Percentiles rank a stretch among this genome's conserved stretches.
Evolutionary conservation across 2,888 invertebrate species (phyloP).

Genomic region (Epistrophella euchroma): DNA sequence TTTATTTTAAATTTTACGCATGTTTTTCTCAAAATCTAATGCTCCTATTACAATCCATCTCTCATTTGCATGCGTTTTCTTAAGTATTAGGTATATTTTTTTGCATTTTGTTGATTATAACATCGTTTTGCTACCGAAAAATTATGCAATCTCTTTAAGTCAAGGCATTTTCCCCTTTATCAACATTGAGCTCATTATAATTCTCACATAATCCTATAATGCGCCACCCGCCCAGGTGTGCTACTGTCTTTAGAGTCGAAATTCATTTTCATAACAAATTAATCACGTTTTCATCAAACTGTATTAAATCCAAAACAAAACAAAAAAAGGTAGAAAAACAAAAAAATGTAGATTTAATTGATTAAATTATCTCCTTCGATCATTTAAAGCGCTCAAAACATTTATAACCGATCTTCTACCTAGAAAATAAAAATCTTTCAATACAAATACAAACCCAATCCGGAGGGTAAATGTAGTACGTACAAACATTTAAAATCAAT

Average conservation of each 20-base stretch:
- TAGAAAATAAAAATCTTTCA: conserved; percentile 10
- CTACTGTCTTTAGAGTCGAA: conserved; percentile 26
- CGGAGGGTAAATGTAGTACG: conserved; percentile 11
- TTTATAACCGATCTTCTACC: conserved; percentile 45
- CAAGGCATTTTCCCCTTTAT: conserved; percentile 25
- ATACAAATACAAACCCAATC: neutral
- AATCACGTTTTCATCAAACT: conserved; percentile 69
- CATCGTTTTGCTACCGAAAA: neutral
- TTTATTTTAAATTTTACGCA: too few species aligned
- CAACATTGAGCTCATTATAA: conserved; percentile 14
- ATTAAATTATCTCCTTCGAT: conserved; percentile 72
- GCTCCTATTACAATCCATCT: too few species aligned
- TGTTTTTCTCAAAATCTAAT: too few species aligned
- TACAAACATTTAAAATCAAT: conserved; percentile 45
- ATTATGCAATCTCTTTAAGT: neutral
- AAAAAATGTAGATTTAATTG: conserved; percentile 72
- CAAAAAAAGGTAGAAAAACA: neutral
- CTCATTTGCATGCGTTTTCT: too few species aligned
- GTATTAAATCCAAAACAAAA: conserved; percentile 16
- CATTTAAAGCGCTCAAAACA: conserved; percentile 61
- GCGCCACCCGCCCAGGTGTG: conserved; percentile 59
- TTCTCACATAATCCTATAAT: neutral
- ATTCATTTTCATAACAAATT: conserved; percentile 59
- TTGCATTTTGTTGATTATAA: neutral
- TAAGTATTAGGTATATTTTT: too few species aligned